Conservation (phyloP, 1,140 invertebrate genomes). For the Drosophila repleta region DNA sequence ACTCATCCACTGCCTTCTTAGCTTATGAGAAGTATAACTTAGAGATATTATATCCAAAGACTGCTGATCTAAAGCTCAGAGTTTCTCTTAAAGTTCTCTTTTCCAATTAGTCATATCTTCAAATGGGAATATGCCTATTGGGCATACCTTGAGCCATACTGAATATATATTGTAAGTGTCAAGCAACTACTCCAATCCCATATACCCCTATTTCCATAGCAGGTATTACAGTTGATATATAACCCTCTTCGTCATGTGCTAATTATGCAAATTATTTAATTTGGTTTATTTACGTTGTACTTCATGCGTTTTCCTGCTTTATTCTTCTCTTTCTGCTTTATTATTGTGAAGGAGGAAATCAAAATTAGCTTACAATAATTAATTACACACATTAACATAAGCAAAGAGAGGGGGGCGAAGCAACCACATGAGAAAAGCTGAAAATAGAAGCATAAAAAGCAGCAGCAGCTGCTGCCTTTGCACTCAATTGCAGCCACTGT, state of each 20-base stretch:
- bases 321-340: background rate
- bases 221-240: background rate
- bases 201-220: too few relatives aligned
- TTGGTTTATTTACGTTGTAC: conserved; percentile 59
- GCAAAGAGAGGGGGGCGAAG: conserved; percentile 7
- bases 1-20: too few relatives aligned
- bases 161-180: too few relatives aligned
- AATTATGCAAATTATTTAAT: conserved; percentile 76
- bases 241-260: conserved; percentile 19
- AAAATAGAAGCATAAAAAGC: too few relatives aligned
- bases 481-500: conserved; percentile 23
- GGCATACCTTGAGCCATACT: too few relatives aligned
- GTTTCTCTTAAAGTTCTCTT: too few relatives aligned
- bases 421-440: background rate
- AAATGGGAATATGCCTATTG: too few relatives aligned
- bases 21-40: too few relatives aligned
- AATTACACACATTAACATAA: conserved; percentile 66
- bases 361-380: conserved; percentile 65
- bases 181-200: too few relatives aligned
- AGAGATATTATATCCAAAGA: too few relatives aligned
- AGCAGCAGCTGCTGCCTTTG: background rate
- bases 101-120: too few relatives aligned
- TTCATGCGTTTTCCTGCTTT: conserved; percentile 25
- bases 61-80: too few relatives aligned
- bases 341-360: conserved; percentile 57